Evolutionary conservation across 2,888 invertebrate genomes (phyloP), one percentile per base, ranked within the genome.

Genomic region (Sialis fuliginosa): DNA sequence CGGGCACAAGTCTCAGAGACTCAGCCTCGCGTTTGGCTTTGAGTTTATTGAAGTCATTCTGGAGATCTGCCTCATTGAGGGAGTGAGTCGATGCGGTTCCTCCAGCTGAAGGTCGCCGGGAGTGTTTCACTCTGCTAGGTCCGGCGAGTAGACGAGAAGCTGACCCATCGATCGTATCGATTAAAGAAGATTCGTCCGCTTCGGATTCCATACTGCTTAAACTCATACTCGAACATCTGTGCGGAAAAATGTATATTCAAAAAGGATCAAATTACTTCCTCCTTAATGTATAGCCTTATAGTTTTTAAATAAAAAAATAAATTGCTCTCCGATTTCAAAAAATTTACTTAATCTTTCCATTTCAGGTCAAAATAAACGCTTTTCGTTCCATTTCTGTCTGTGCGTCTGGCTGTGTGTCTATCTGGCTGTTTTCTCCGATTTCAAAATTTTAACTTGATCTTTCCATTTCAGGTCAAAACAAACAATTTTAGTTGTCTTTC

Each of bases 161-260:
- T 54, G 75, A 67, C 46, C 75, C 73, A 51, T 70, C 75, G 47
- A 66, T 68, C 54, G 60, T 66, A 55, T 63, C 67, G 56, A 61
- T 63, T 54, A 63, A 62, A 54, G 61, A 68, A 48, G 70, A 75
- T 58, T 78, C 79, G 58, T 89, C 89, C 51, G 83, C 81, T 60
- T 90, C 89, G 32, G 89, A 89, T 62, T 90, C 90, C 72, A 90
- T 77, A 60, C 81, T 81, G 61, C 81, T 81, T 52, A 83, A 64
- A 58, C 82, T 82, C 58, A 81, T 76, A 61, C 80, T 80, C 54
- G 58, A 64, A 56, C 54, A 48, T 45, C 45, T 44, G 30, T 22
- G 37, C 13, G 7, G 7, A 9, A 31, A 31, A 7, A n/a, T 30
- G 22, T 22, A 22, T 22, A 2, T 22, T 2, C 22, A 22, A 37